These are phyloP conservation scores for Poliocrania exsul DNA, from an alignment of 2,797 vertebrate genomes.

Conservation along the genomic window DNA sequence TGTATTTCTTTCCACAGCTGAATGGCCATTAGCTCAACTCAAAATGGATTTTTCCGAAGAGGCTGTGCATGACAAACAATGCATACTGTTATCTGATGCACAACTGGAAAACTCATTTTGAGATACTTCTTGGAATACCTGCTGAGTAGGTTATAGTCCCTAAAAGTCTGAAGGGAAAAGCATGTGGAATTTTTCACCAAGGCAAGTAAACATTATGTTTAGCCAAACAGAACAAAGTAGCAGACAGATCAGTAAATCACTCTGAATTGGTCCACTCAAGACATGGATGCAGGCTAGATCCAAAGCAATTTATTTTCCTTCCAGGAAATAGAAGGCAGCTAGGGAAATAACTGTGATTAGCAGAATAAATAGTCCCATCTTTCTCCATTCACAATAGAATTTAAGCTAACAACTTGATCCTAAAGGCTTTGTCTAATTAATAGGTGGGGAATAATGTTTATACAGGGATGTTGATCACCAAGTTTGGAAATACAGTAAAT, in stretches of 20 bases:
- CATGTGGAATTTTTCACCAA: background rate
- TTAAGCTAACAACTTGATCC: background rate
- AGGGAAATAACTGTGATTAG: conserved; percentile 8
- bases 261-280: background rate
- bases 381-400: background rate
- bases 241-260: background rate
- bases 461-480: background rate
- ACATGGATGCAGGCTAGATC: background rate
- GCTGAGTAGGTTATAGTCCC: background rate
- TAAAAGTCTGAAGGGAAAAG: background rate
- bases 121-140: background rate
- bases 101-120: background rate
- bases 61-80: background rate
- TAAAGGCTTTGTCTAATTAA: conserved; percentile 13
- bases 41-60: conserved; percentile 19
- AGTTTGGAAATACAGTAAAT: background rate
- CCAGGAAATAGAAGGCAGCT: background rate
- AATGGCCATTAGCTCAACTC: background rate
- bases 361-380: background rate
- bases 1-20: background rate
- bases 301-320: background rate
- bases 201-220: background rate
- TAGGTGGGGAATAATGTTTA: background rate
- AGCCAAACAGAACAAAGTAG: background rate
- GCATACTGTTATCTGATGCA: background rate